Evolutionary conservation across 2,888 invertebrate species (phyloP), one percentile per base, ranked within the genome.

Genomic region (Chelonus formosanus): DNA sequence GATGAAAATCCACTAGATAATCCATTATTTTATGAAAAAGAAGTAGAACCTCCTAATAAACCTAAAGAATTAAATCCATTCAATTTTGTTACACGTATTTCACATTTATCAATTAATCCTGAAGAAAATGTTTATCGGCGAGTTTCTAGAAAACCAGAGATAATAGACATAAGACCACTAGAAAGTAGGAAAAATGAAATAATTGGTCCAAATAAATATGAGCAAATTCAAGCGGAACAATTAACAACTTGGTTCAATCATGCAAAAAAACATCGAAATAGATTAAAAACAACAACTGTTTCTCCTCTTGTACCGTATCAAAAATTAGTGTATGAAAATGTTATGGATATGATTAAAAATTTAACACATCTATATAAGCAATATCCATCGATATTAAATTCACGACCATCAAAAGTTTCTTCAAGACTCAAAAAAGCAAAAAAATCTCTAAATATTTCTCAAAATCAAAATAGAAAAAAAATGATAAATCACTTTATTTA

Each of bases 1-100:
- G 93, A 92, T 1, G 86, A 87, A 67, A 88, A 92, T 80, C 93
- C 93, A 0, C 82, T 93, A 63, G 92, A 92, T 73, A 92, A 89
- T 84, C 92, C 92, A 0, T 86, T 93, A 72, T 93, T 93, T 74
- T 73, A 78, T 45, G 86, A 86, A 58, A 78, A 81, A 55, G 63
- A 74, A 8, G 76, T 85, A 3, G 81, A 78, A 3, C 68, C 75
- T 3, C 80, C 83, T 0, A 65, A 73, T 5, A 67, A 72, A 3
- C 78, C 81, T 0, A n/a, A 65, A 3, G 77, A 80, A 70, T 63
- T 80, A 7, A 64, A 80, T 61, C 68, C 77, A 47, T 80, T 84
- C 34, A 71, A 76, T 1, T 69, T 20, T 2, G 2, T 20, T 20
- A 20, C 74, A 0, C 76, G 74, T 56, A 77, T 82, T 50, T 66